Conservation (phyloP, 2,113 vertebrate species). For the Paradoxurus hermaphroditus region DNA sequence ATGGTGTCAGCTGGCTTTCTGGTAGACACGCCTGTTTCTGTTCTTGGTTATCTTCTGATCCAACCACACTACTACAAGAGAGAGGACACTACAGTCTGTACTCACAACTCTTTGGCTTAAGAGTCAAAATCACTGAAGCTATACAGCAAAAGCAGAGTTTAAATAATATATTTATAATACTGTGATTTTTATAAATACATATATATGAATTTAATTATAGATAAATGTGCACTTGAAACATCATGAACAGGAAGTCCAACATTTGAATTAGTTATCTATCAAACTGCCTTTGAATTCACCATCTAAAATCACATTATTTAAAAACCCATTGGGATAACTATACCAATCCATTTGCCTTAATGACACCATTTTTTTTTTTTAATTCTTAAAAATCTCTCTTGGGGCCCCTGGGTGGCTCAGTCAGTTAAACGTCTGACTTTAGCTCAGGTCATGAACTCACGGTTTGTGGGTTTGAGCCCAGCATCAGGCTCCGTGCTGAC, state of each 20-base stretch:
- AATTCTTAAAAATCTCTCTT: not conserved
- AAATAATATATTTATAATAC: not conserved
- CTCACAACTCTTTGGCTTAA: not conserved
- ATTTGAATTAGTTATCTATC: not conserved
- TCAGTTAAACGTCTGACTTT: no score
- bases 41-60: constrained; percentile 33
- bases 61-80: constrained; percentile 27
- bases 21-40: constrained; percentile 47
- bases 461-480: no score
- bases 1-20: constrained; percentile 85
- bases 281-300: not conserved
- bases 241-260: not conserved
- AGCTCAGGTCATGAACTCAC: no score
- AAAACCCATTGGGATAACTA: not conserved
- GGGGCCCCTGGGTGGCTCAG: no score
- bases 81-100: not conserved
- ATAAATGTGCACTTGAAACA: not conserved
- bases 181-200: not conserved
- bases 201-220: not conserved
- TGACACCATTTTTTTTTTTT: not conserved
- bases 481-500: no score
- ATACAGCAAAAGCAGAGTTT: not conserved
- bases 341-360: not conserved
- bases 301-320: constrained; percentile 22
- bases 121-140: not conserved